A percentile compares a stretch with the other conserved stretches of the same genome.
These are phyloP conservation scores for Ellobius talpinus DNA, from an alignment of 2,113 vertebrate species.

Conservation along the genomic window DNA sequence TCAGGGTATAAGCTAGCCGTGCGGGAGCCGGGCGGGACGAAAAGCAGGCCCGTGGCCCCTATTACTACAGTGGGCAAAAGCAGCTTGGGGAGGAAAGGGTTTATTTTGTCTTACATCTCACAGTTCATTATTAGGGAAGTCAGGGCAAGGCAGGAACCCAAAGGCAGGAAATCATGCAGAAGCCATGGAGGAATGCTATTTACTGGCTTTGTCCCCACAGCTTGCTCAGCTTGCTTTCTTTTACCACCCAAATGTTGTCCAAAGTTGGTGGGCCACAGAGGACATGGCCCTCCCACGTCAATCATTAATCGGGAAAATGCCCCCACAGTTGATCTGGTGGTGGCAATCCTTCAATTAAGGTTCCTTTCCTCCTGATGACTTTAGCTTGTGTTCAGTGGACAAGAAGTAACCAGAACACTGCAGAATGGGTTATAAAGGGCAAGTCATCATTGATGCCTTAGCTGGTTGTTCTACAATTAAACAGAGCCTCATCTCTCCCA, in stretches of 20 bases:
- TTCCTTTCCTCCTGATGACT: not conserved
- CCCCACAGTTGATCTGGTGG: no score
- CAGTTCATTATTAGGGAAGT: not conserved
- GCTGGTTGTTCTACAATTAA: not conserved
- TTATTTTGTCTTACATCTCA: not conserved
- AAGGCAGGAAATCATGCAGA: not conserved
- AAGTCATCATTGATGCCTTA: not conserved
- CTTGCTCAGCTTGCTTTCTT: not conserved
- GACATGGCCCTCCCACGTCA: not conserved
- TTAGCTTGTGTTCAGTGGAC: not conserved
- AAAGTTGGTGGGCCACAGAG: not conserved
- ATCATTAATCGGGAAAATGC: no score
- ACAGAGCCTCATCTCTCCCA: not conserved
- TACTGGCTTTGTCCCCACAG: no score
- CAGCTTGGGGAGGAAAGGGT: not conserved
- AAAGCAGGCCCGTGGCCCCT: no score
- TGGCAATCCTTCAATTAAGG: not conserved
- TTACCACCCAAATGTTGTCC: not conserved
- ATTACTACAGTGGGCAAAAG: no score
- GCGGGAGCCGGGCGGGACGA: no score
- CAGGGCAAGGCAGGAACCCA: not conserved
- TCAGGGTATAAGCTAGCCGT: no score
- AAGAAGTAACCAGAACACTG: not conserved
- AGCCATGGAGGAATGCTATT: no score
- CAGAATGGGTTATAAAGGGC: not conserved